Evolutionary conservation across 2,797 vertebrate species (phyloP).

Genomic region (Leptoclinus maculatus): DNA sequence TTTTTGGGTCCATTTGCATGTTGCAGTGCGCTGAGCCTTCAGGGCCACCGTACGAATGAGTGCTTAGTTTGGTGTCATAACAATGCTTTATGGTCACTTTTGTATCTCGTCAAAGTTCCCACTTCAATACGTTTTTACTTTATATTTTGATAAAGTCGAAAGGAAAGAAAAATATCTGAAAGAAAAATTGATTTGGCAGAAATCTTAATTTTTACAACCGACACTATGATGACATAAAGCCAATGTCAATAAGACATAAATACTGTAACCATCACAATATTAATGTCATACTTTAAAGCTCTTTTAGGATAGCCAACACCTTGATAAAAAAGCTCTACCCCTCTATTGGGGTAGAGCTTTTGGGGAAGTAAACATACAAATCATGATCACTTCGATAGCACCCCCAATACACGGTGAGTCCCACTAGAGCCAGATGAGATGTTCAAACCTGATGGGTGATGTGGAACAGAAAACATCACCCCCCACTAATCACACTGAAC

Average conservation of each 20-base stretch:
- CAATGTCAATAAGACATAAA: neutral
- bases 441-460: neutral
- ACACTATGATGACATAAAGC: neutral
- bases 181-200: neutral
- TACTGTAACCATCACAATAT: neutral
- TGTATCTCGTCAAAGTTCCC: neutral
- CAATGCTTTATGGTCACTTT: neutral
- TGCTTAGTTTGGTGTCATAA: neutral
- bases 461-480: constrained; percentile 21
- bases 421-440: neutral
- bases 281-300: neutral
- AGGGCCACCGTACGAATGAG: neutral
- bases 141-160: neutral
- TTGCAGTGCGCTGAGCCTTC: neutral
- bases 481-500: constrained; percentile 23
- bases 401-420: neutral
- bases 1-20: no score
- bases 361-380: neutral
- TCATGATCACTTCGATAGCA: neutral
- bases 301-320: neutral
- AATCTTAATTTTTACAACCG: neutral
- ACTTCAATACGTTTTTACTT: neutral
- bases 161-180: neutral
- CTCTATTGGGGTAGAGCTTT: neutral
- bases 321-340: neutral